Evolutionary conservation across 2,113 vertebrate genomes (phyloP).

Genomic region (Ictalurus punctatus): DNA sequence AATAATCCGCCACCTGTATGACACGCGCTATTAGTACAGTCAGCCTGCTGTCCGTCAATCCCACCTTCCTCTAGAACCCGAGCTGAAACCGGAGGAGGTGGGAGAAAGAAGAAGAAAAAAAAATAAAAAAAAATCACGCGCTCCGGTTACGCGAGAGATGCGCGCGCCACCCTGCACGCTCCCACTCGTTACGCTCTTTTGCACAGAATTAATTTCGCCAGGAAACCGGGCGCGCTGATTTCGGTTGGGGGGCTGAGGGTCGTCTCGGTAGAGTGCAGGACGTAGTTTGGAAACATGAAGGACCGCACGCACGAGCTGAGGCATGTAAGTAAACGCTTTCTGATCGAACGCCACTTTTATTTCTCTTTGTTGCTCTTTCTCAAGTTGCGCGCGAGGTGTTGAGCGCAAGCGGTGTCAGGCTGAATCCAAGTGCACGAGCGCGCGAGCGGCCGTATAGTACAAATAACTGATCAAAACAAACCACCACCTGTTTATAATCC

Average conservation of each 20-base stretch:
- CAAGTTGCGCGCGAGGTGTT: conserved; percentile 23
- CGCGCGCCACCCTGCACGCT: conserved; percentile 45
- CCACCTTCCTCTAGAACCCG: conserved; percentile 42
- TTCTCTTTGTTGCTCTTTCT: not conserved
- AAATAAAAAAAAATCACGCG: not conserved
- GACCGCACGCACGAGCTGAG: conserved; percentile 53
- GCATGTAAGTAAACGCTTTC: conserved; percentile 42
- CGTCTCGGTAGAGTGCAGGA: not conserved
- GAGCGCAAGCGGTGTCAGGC: not conserved
- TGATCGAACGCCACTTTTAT: conserved; percentile 7
- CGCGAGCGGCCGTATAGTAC: not conserved
- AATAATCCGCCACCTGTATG: not conserved
- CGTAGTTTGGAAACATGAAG: conserved; percentile 39
- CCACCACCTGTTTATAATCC: not conserved
- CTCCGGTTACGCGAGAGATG: conserved; percentile 36
- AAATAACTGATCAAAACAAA: not conserved
- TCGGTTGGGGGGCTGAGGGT: not conserved
- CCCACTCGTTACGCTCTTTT: not conserved
- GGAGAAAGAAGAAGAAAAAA: not conserved
- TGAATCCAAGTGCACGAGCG: not conserved
- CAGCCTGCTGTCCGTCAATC: not conserved
- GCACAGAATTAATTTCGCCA: not conserved
- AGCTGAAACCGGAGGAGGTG: not conserved
- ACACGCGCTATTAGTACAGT: not conserved
- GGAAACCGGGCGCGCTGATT: not conserved